These are phyloP conservation scores for Neocrepidodera transversa DNA, from an alignment of 2,888 invertebrate genomes.

Conservation along the genomic window DNA sequence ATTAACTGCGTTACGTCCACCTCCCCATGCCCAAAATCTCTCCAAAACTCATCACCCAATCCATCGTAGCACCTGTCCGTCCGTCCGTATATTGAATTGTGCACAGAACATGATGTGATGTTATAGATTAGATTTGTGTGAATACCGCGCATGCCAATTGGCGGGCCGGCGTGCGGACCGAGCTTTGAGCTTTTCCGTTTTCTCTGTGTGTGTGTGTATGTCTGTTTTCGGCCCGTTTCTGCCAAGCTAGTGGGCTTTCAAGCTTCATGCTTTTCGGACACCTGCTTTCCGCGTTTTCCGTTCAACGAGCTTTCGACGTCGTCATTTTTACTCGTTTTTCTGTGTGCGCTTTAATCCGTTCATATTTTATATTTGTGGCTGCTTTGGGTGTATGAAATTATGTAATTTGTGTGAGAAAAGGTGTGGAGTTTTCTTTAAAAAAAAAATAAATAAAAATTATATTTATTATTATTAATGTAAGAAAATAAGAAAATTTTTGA, in stretches of 20 bases:
- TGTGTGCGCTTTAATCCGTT: constrained; percentile 17
- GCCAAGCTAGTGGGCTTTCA: constrained; percentile 53
- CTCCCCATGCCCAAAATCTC: constrained; percentile 20
- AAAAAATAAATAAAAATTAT: too few species aligned
- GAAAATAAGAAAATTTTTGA: too few species aligned
- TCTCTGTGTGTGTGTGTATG: too few species aligned
- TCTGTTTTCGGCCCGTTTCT: constrained; percentile 41
- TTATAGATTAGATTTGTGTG: constrained; percentile 60
- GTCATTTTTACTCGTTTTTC: constrained; percentile 22
- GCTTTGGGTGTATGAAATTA: neutral
- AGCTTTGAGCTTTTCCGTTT: constrained; percentile 42
- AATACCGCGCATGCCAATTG: constrained; percentile 56
- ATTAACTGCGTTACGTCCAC: constrained; percentile 14
- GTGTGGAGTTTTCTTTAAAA: constrained; percentile 8
- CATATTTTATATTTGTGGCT: neutral
- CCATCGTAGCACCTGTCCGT: constrained; percentile 39
- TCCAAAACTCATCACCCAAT: constrained; percentile 27
- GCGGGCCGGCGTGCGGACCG: constrained; percentile 45
- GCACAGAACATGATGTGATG: constrained; percentile 53
- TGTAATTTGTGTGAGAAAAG: constrained; percentile 1
- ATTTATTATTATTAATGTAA: too few species aligned
- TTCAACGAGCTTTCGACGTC: constrained; percentile 19
- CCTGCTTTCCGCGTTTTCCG: constrained; percentile 21
- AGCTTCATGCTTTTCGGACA: constrained; percentile 50
- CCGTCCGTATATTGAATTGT: constrained; percentile 47